Base-by-base conservation (phyloP, 2,888 invertebrate genomes). In the Neoitamus cyanurus region DNA sequence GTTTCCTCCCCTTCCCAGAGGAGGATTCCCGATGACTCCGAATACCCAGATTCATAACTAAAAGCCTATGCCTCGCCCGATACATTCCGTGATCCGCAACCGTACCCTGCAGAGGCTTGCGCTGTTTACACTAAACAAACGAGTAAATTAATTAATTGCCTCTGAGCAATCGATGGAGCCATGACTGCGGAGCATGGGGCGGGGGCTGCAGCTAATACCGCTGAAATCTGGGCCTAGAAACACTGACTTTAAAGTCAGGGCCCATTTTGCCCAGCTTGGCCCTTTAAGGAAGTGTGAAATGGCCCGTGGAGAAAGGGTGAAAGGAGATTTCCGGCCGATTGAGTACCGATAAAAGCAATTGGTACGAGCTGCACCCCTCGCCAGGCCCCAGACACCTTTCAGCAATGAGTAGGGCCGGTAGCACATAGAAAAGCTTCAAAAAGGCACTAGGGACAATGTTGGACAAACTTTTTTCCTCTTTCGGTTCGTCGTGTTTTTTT, bases 311-410 rank as follows among this genome's bases (percentile, higher is more conserved):
- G 58, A 78, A 78, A 78, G 78, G 78, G 46, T 78, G 58, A 78
- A 78, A 30, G 58, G 46, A 78, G 78, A 48, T 78, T 78, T 78
- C 78, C 78, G 78, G 48, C 48, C 78, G 78, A 78, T 78, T 78
- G 78, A 31, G 78, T 48, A 48, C 37, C 78, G 31, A 78, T 78
- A 58, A 78, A 78, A 58, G 78, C 78, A 48, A 78, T 48, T 78
- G 78, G 48, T 78, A 78, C 15, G 30, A 48, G 34, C 48, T 31
- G 31, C 78, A 15, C 34, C 25, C 58, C 58, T 3, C 25, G 6
- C 15, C 48, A n/a, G 20, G 48, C 20, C 25, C 20, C 9, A 31
- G 48, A 48, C 48, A 78, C 48, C 31, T 78, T 48, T 58, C 78
- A 58, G 30, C 48, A 78, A 31, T 48, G 31, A 78, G 28, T 31